Percentiles rank a stretch among this genome's conserved stretches.
Evolutionary conservation across 2,113 vertebrate genomes (phyloP).

Genomic region (Rhabdomys dilectus): DNA sequence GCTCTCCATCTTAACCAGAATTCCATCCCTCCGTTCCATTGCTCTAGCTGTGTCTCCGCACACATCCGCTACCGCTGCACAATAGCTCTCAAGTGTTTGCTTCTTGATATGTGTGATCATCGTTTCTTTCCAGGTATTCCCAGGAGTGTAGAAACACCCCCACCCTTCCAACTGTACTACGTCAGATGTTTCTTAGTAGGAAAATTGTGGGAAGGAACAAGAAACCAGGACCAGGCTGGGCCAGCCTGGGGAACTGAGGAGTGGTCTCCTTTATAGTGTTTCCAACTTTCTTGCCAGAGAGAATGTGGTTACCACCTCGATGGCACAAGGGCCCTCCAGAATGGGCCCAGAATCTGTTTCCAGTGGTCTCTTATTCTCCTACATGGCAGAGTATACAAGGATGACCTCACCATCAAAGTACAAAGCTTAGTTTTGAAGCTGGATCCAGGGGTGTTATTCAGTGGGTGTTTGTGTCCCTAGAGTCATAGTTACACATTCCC

Average conservation of each 20-base stretch:
- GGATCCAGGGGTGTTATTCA: neutral
- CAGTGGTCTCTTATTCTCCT: neutral
- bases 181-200: constrained; percentile 11
- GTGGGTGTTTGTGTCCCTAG: neutral
- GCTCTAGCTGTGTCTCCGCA: constrained; percentile 62
- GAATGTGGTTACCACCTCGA: neutral
- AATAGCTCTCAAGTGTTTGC: constrained; percentile 45
- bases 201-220: neutral
- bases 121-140: constrained; percentile 66
- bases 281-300: neutral
- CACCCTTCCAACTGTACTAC: neutral
- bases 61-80: constrained; percentile 57
- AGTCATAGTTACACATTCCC: too few relatives aligned
- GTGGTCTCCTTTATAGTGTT: neutral
- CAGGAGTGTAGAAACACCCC: neutral
- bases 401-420: rapidly evolving
- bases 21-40: constrained; percentile 42
- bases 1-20: constrained; percentile 79
- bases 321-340: neutral
- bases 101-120: constrained; percentile 49
- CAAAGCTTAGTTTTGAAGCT: neutral
- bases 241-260: neutral
- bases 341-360: neutral
- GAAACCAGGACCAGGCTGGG: neutral
- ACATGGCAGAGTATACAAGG: rapidly evolving